phyloP scores from a whole-genome alignment of 2,797 vertebrate genomes.

The Danio kyathit region DNA sequence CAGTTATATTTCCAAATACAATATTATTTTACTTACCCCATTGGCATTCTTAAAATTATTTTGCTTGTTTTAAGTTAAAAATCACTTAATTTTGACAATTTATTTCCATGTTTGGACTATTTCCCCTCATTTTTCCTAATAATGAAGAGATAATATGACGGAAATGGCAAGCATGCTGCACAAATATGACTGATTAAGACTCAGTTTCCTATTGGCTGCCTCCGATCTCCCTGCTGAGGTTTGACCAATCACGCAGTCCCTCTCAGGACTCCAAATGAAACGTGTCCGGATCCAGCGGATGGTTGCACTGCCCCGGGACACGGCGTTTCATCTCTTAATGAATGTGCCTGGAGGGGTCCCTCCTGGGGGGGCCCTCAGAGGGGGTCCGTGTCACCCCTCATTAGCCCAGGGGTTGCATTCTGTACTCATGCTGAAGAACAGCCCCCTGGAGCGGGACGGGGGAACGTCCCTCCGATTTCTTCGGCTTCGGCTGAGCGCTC shows the following conservation, averaged over 20 bases:
- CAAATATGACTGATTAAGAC: constrained; percentile 28
- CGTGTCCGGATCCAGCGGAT: constrained; percentile 74
- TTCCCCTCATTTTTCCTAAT: constrained; percentile 13
- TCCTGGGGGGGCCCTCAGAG: constrained; percentile 71
- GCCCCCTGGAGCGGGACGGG: constrained; percentile 71
- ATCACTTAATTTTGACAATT: too few relatives aligned
- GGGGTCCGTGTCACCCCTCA: constrained; percentile 83
- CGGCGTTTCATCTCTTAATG: constrained; percentile 86
- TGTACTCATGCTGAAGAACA: constrained; percentile 77
- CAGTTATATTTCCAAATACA: too few relatives aligned
- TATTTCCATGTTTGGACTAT: too few relatives aligned
- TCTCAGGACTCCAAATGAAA: constrained; percentile 79
- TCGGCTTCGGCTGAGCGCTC: background rate
- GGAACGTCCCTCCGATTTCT: constrained; percentile 13
- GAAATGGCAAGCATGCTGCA: constrained; percentile 28
- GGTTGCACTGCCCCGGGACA: constrained; percentile 78
- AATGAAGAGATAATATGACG: constrained; percentile 25
- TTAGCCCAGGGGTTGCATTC: constrained; percentile 77
- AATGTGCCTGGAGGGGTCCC: constrained; percentile 84
- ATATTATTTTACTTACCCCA: too few relatives aligned
- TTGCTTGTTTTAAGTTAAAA: too few relatives aligned
- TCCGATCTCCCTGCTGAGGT: constrained; percentile 58
- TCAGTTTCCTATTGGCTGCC: constrained; percentile 56
- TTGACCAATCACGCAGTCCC: constrained; percentile 68
- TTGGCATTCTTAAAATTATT: too few relatives aligned